phyloP scores from a whole-genome alignment of 2,113 vertebrate genomes.

The Recurvirostra avosetta region DNA sequence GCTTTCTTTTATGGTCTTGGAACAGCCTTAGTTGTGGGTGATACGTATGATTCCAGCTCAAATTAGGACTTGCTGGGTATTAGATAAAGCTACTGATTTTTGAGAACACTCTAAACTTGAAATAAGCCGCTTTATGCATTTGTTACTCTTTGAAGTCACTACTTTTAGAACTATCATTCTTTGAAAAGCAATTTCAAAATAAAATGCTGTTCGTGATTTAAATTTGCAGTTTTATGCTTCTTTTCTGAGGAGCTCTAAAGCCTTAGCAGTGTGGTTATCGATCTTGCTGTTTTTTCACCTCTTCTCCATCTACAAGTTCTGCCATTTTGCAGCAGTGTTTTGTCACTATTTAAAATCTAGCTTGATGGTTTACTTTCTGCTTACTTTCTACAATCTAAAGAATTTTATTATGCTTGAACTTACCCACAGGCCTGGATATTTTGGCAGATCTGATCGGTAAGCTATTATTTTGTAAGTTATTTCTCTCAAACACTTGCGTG shows the following conservation, averaged over 20 bases:
- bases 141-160: background rate
- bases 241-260: background rate
- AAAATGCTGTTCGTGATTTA: background rate
- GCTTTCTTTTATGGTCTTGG: background rate
- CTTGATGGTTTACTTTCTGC: background rate
- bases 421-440: background rate
- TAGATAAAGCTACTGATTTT: conserved; percentile 14
- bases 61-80: background rate
- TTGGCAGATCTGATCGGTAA: background rate
- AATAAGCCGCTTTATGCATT: background rate
- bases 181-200: conserved; percentile 2
- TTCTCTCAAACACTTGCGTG: background rate
- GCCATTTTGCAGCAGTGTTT: background rate
- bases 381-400: background rate
- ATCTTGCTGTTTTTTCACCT: background rate
- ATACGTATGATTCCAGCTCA: background rate
- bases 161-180: background rate
- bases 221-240: background rate
- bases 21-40: background rate
- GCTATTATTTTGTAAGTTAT: background rate
- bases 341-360: background rate
- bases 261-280: background rate
- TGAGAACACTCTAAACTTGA: background rate
- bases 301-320: background rate
- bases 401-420: background rate